Evolutionary conservation across 2,797 vertebrate species (phyloP).

Genomic region (Setipinna tenuifilis): DNA sequence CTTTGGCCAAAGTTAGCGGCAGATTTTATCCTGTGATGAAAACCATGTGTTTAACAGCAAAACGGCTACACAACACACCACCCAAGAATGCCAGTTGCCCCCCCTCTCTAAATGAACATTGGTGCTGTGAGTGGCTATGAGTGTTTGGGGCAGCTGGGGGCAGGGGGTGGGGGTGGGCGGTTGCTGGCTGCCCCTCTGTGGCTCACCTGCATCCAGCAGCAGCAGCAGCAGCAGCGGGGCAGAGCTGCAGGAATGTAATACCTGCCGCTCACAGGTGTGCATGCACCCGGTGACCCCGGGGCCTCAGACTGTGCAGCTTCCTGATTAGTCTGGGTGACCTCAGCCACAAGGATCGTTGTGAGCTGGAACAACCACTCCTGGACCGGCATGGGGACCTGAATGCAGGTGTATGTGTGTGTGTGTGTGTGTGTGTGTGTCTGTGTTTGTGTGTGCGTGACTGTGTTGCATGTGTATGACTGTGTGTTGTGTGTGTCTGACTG

Average conservation of each 20-base stretch:
- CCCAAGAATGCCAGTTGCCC: not conserved
- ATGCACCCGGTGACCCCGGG: not conserved
- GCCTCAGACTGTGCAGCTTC: not conserved
- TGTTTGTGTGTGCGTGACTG: not conserved
- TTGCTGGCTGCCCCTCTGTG: not conserved
- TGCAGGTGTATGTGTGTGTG: slow-evolving; percentile 15
- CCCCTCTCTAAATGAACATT: not conserved
- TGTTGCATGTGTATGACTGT: not conserved
- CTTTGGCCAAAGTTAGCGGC: slow-evolving; percentile 30
- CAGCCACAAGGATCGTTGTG: not conserved
- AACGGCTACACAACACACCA: not conserved
- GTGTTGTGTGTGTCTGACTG: not conserved
- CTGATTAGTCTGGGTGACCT: slow-evolving; percentile 18
- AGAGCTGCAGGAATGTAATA: not conserved
- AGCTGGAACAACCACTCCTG: not conserved
- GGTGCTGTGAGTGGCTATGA: not conserved
- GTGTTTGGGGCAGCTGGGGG: too few relatives aligned
- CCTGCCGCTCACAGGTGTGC: slow-evolving; percentile 16
- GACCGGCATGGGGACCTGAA: not conserved
- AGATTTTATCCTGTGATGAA: slow-evolving; percentile 53
- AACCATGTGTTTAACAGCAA: slow-evolving; percentile 46
- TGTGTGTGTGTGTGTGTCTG: not conserved
- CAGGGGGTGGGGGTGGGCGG: not conserved
- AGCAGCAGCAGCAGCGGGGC: not conserved
- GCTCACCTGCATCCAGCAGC: not conserved